Base-by-base conservation (phyloP, 2,888 invertebrate genomes). In the Dermolepida albohirtum region DNA sequence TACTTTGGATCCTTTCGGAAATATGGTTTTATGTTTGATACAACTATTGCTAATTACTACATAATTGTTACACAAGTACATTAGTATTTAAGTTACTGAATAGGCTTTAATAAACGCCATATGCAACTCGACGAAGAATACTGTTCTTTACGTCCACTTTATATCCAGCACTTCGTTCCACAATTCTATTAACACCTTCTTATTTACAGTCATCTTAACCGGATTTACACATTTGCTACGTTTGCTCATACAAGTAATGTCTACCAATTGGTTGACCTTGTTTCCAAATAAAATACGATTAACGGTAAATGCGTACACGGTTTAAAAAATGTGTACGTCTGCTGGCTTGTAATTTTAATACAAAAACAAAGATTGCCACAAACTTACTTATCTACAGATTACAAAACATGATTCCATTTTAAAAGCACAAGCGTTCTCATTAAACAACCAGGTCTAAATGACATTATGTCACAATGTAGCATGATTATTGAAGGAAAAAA, bases 241-340 rank as follows among this genome's bases (percentile, higher is more conserved):
- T 54, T 54, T 40, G 16, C 12, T 54, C 17, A 16, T 34, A 34
- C 10, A 14, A 54, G 17, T 17, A 54, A 17, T 22, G 39, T 39
- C 17, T 40, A 54, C 54, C 54, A 54, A 54, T 62, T 62, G 47
- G 34, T 47, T 47, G 59, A 43, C 59, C 59, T 49, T 34, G 39
- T 62, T 62, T 62, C 59, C 34, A 59, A 29, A 22, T 1, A 14
- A 62, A 62, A 62, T 34, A 34, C 34, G 10, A 34, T 10, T 62
- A 62, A 47, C 59, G 59, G 59, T 62, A 34, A 62, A 12, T 29
- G 27, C 43, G 34, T 62, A 49, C 59, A 62, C 34, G 4, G 6
- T 6, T 10, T 49, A 17, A 16, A 17, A 47, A 2, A 14, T 47
- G 12, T 16, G 22, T 49, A 49, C 49, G 49, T 17, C 47, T 14